phyloP scores from a whole-genome alignment of 1,140 invertebrate species.

The Atta colombica region DNA sequence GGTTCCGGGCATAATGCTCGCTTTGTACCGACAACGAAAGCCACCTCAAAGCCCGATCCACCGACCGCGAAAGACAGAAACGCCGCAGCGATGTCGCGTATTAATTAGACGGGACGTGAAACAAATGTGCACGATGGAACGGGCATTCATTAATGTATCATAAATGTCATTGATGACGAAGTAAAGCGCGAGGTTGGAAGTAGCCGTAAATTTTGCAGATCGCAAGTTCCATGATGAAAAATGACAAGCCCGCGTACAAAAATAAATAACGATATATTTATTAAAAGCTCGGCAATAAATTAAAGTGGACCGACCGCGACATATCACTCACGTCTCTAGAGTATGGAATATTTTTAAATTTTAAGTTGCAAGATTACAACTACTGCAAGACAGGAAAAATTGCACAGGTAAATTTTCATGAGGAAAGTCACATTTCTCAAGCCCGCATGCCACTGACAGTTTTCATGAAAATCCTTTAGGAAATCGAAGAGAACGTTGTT shows the following conservation, averaged over 20 bases:
- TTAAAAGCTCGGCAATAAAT: slow-evolving; percentile 6
- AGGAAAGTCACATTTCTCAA: neutral
- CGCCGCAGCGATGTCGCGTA: slow-evolving; percentile 31
- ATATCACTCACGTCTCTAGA: neutral
- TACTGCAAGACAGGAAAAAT: too few relatives aligned
- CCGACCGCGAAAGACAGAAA: slow-evolving; percentile 26
- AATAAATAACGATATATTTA: neutral
- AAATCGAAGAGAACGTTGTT: neutral
- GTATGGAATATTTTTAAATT: neutral
- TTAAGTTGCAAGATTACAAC: neutral
- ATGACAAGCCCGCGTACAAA: neutral
- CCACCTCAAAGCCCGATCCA: slow-evolving; percentile 36
- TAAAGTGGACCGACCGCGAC: neutral
- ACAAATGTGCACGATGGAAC: neutral
- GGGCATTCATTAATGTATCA: slow-evolving; percentile 15
- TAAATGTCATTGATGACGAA: neutral
- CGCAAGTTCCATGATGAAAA: neutral
- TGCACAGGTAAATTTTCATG: slow-evolving; percentile 5
- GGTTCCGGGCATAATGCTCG: slow-evolving; percentile 40
- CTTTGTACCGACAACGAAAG: slow-evolving; percentile 23
- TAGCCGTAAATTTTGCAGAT: neutral
- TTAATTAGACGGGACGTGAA: slow-evolving; percentile 41
- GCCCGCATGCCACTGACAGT: slow-evolving; percentile 9
- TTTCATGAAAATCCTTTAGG: neutral
- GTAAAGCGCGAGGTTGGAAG: neutral